Conservation (phyloP, 2,888 invertebrate species). For the Resseliella maxima region DNA sequence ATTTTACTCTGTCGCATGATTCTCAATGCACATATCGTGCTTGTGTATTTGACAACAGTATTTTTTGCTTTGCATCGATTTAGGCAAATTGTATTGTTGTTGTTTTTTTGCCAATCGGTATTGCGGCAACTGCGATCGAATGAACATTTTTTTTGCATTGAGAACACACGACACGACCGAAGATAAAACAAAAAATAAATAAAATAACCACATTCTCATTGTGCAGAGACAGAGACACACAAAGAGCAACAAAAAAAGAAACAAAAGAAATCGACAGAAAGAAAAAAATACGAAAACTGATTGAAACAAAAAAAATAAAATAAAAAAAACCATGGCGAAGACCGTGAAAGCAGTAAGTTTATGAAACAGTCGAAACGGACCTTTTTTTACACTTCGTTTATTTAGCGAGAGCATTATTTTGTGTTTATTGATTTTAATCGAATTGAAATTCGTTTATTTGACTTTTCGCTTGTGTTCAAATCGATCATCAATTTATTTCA, state of each 20-base stretch:
- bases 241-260: neutral
- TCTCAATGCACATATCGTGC: neutral
- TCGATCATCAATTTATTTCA: no score
- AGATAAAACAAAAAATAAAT: no score
- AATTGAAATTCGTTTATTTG: neutral
- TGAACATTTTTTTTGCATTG: neutral
- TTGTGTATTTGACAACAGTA: no score
- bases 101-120: neutral
- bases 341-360: slow-evolving; percentile 42
- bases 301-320: neutral
- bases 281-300: no score
- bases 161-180: neutral
- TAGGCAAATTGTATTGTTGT: neutral
- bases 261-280: no score
- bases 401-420: neutral
- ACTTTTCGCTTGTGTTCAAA: no score
- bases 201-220: no score
- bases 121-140: neutral
- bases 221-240: no score
- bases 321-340: slow-evolving; percentile 4
- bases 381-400: neutral
- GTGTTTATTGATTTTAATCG: neutral
- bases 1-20: no score
- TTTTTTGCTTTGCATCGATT: neutral
- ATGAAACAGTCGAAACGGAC: neutral